Evolutionary conservation across 2,113 vertebrate species (phyloP), one percentile per base, ranked within the genome.

Genomic region (Vulpes vulpes): DNA sequence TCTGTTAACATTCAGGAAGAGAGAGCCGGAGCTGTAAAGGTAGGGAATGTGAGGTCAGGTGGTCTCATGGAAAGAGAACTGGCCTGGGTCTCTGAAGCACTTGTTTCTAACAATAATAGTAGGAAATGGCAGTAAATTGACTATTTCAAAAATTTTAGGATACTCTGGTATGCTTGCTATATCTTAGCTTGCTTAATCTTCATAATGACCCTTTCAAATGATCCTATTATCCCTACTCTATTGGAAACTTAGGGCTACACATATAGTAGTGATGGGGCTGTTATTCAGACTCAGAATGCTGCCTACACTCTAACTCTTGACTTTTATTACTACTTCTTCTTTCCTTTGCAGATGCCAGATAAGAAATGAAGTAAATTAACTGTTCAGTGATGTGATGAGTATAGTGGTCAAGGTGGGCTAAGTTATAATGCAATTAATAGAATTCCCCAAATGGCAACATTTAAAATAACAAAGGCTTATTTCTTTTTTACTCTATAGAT

Each of bases 101-200:
- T 49, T 62, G 14, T 95, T 89, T 80, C 49, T 94, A 89, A 95
- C 25, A n/a, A 12, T 49, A 80, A 89, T 35, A 78, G 76, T 76
- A 89, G 86, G 57, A 91, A 91, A 60, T 1, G 64, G 19, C n/a
- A 65, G 22, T 89, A 74, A 60, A 69, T 32, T 55, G 60, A 89
- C 10, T 71, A 5, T 12, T 35, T 73, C n/a, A 73, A 84, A 60
- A 76, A 53, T 60, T 93, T 85, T 17, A 80, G 38, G 53, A 57
- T 69, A 59, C 8, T 80, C 32, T 82, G 57, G 8, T 27, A 57
- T 60, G 55, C 25, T 89, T 67, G 20, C 30, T 85, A 9, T 80
- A 38, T 95, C 23, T 74, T 62, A 79, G 43, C 12, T 92, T 62
- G 62, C 73, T 94, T 88, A 80, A 59, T 94, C 43, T 84, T 73